Evolutionary conservation across 2,888 invertebrate genomes (phyloP), one percentile per base, ranked within the genome.

Genomic region (Eristalis tenax): DNA sequence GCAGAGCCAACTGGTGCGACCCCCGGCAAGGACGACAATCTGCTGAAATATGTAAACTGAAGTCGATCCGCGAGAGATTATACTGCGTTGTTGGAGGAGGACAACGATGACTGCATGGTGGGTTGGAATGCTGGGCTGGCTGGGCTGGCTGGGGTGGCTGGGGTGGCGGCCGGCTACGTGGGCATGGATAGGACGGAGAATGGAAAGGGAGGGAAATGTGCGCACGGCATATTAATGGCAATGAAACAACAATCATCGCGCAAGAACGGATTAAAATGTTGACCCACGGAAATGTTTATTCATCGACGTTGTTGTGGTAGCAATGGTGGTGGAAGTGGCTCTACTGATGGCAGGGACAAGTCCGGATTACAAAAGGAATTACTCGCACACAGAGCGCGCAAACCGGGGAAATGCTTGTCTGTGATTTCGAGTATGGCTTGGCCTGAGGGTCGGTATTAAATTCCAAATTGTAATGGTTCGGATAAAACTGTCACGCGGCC

Each of bases 211-310:
- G 4, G 61, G 70, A 50, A 59, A 63, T 78, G 28, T 35, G 15
- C 61, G 70, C 78, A 56, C 69, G 28, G 78, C 63, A 83, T 87
- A 83, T 79, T 83, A 87, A 75, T 71, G 79, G 61, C 75, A 83
- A 79, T 87, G 74, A 79, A 87, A 87, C 78, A 83, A 79, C 86
- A 87, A 83, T 83, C 83, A 83, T 83, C 66, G 75, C 70, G 69
- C 75, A 79, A 83, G 83, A 83, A 79, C 70, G 75, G 86, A 87
- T 87, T 87, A 83, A 83, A 87, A 79, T 83, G 86, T 79, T 87
- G 79, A 87, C 83, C 79, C 78, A 75, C 71, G 86, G 75, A 78
- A 83, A 87, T 83, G 86, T 87, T 87, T 87, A 87, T 87, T 86
- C 82, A 87, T 75, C 63, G 86, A 23, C 77, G 38, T 59, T 50